Conservation (phyloP, 2,888 invertebrate species). For the Mycalesis mineus region DNA sequence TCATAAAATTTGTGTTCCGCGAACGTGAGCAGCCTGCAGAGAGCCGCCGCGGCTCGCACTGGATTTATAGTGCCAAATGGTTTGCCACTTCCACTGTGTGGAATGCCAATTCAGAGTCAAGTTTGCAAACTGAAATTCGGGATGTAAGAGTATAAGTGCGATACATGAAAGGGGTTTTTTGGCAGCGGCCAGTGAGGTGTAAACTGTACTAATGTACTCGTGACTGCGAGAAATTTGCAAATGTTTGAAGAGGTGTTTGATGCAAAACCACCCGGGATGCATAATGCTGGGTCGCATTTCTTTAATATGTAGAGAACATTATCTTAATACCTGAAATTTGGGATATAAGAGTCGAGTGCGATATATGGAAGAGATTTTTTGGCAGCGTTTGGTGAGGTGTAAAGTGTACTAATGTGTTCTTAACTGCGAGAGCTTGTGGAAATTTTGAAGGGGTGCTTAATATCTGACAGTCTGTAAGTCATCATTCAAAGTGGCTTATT, state of each 20-base stretch:
- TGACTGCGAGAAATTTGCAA: no score
- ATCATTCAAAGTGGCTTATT: no score
- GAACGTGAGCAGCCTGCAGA: constrained; percentile 6
- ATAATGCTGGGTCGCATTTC: no score
- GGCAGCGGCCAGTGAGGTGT: neutral
- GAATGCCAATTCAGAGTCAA: neutral
- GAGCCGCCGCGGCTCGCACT: neutral
- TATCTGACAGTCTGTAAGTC: no score
- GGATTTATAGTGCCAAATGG: constrained; percentile 6
- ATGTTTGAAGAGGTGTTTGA: no score
- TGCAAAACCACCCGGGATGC: no score
- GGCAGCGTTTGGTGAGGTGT: neutral
- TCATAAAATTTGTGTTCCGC: constrained; percentile 15
- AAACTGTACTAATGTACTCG: neutral
- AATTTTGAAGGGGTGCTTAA: no score
- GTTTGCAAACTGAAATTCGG: neutral
- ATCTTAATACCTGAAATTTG: neutral
- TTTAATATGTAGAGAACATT: no score
- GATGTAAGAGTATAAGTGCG: neutral
- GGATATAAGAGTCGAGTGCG: neutral
- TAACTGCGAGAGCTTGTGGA: no score
- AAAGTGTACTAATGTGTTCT: neutral
- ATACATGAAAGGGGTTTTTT: neutral
- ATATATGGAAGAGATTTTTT: neutral
- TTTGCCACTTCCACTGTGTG: constrained; percentile 2